A percentile compares a stretch with the other conserved stretches of the same genome.
Conservation (phyloP, 2,888 invertebrate genomes). For the Hyposoter didymator region DNA sequence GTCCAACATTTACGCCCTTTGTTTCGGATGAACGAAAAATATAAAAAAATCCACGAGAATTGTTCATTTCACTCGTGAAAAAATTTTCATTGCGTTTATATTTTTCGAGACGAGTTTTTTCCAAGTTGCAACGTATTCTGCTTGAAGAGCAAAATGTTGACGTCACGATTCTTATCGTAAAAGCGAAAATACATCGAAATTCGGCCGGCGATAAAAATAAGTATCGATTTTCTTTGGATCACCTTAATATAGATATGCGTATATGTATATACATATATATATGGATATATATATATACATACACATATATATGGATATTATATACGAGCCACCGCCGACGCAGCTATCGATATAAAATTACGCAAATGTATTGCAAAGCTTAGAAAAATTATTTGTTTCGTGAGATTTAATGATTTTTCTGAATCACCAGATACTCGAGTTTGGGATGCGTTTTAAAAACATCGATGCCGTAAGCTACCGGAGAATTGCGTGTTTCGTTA, state of each 20-base stretch:
- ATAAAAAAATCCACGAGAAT: too few species aligned
- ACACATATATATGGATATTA: background rate
- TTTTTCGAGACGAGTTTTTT: too few species aligned
- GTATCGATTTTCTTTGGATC: background rate
- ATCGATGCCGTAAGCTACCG: constrained; percentile 53
- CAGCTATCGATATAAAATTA: constrained; percentile 17
- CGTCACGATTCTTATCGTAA: background rate
- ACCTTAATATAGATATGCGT: background rate
- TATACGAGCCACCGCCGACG: background rate
- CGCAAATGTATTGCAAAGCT: constrained; percentile 45
- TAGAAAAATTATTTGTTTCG: constrained; percentile 37
- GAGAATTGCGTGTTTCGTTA: constrained; percentile 50
- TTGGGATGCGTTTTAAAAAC: constrained; percentile 33
- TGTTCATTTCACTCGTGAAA: too few species aligned
- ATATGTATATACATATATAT: constrained; percentile 4
- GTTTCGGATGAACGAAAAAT: too few species aligned
- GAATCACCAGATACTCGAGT: constrained; percentile 31
- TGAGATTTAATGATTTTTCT: constrained; percentile 14
- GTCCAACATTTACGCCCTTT: too few species aligned
- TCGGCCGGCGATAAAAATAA: background rate
- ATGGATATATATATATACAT: background rate
- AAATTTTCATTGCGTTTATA: too few species aligned
- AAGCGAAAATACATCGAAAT: background rate
- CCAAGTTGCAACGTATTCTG: too few species aligned
- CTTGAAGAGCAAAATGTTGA: too few species aligned